These are phyloP conservation scores for Xestia rhomboidea DNA, from an alignment of 2,888 invertebrate genomes.

Conservation along the genomic window DNA sequence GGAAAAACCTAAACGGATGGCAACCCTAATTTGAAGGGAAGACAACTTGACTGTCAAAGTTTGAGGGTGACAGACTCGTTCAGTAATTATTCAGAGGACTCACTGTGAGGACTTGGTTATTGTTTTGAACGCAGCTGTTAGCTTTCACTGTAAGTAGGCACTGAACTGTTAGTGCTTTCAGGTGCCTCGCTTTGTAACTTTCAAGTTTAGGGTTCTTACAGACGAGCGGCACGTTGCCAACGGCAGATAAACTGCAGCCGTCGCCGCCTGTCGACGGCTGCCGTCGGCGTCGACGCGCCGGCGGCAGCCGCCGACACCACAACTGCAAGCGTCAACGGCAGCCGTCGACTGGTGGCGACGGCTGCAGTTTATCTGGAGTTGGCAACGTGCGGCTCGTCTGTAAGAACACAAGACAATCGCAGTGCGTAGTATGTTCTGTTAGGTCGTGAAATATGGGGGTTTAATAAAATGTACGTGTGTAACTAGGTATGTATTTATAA, in stretches of 20 bases:
- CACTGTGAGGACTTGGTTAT: conserved; percentile 33
- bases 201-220: too few species aligned
- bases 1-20: not conserved
- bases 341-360: too few species aligned
- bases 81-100: conserved; percentile 55
- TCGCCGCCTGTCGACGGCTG: too few species aligned
- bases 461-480: not conserved
- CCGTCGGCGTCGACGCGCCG: too few species aligned
- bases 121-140: conserved; percentile 53
- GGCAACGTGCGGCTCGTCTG: too few species aligned
- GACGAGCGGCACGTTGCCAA: too few species aligned
- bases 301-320: too few species aligned
- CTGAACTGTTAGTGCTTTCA: conserved; percentile 30
- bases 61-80: conserved; percentile 49
- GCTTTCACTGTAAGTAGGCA: conserved; percentile 7
- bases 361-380: too few species aligned
- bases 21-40: conserved; percentile 4
- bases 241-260: too few species aligned
- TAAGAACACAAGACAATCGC: not conserved
- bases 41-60: conserved; percentile 39
- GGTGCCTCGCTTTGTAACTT: conserved; percentile 2
- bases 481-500: not conserved
- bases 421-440: not conserved
- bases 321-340: too few species aligned
- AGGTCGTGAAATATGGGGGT: not conserved